Base-by-base conservation (phyloP, 2,888 invertebrate species). In the Ophion ventricosus region DNA sequence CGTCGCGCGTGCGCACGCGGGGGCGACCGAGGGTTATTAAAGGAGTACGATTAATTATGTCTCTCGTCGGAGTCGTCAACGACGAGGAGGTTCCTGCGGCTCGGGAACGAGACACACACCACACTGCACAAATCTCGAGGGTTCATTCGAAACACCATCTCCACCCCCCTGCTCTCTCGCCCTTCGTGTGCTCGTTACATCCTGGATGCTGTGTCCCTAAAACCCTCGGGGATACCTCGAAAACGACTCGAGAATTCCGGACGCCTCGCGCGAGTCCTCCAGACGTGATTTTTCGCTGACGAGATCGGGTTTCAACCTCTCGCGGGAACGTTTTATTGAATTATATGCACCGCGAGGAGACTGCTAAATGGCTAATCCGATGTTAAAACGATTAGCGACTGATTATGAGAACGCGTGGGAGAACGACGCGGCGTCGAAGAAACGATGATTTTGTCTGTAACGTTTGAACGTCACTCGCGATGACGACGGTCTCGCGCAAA, bases 21-120 rank as follows among this genome's bases (percentile, higher is more conserved):
- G 87, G 82, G 82, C 74, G 80, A 80, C 82, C 77, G 78, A 80
- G 84, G 89, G 90, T 92, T 90, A 91, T 92, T 91, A 90, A 89
- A 87, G 89, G 89, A 89, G 87, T 87, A 90, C 92, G 91, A 93
- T 93, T 92, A 92, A 92, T 91, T 91, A 90, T 90, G 90, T 89
- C 90, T 90, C 87, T 76, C 84, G 80, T 80, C 73, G 78, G 57
- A 66, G 81, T 54, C 81, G 70, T 54, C 72, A 74, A 82, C 74
- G 77, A 70, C 80, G 78, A 82, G 79, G 85, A 80, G 73, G 73
- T 81, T 78, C 72, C 70, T 75, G 82, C 73, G 80, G 78, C 78
- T n/a, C 76, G 49, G 82, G 76, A n/a, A n/a, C n/a, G n/a, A n/a
- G 75, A 82, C 75, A 63, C 74, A 76, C 66, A 74, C 69, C 69